Conservation (phyloP, 2,797 vertebrate species). For the Lindbergichthys nudifrons region DNA sequence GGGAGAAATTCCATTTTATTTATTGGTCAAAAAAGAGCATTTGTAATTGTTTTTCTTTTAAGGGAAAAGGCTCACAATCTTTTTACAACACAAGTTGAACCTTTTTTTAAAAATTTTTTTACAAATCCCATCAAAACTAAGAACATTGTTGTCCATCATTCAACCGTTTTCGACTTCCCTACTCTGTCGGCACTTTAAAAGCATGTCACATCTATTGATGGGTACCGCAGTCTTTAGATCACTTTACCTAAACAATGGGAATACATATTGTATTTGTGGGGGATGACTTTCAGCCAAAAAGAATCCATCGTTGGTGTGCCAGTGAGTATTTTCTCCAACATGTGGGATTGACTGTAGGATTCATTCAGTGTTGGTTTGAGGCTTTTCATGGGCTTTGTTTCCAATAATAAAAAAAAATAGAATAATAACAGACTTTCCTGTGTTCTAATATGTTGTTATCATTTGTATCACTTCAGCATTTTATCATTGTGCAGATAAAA, state of each 20-base stretch:
- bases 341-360: not conserved
- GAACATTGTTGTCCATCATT: too few species aligned
- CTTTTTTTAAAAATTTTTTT: too few species aligned
- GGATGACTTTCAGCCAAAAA: not conserved
- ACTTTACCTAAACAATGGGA: not conserved
- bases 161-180: not conserved
- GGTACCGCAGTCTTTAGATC: not conserved
- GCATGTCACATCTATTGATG: not conserved
- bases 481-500: slow-evolving; percentile 11
- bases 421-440: not conserved
- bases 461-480: not conserved
- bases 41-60: too few species aligned
- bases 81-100: too few species aligned
- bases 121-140: too few species aligned
- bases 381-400: not conserved
- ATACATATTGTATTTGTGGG: not conserved
- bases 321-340: not conserved
- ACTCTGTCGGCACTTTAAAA: not conserved
- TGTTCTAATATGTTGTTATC: not conserved
- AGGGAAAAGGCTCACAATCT: too few species aligned
- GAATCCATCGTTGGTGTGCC: not conserved
- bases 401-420: not conserved
- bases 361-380: not conserved
- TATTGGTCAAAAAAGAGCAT: too few species aligned
- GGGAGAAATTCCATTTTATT: too few species aligned